Base-by-base conservation (phyloP, 1,140 invertebrate genomes). In the Colletes latitarsis region DNA sequence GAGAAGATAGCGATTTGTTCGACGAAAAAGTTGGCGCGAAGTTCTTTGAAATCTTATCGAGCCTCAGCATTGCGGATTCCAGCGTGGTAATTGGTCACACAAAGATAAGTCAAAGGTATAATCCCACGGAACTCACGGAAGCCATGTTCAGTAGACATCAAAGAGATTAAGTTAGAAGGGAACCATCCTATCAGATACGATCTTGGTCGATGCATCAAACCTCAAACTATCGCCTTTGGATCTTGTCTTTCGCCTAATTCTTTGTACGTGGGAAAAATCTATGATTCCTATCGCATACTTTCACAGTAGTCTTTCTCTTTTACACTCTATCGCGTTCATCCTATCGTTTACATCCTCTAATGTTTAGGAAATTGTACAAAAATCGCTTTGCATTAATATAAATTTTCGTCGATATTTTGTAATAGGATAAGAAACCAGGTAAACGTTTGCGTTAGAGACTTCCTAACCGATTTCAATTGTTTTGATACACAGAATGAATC, bases 91-190 rank as follows among this genome's bases (percentile, higher is more conserved):
- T 88, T 82, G 75, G 43, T 81, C 58, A 39, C 80, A 39, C 52
- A 30, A 49, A 63, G 64, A 68, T 78, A 63, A 63, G 19, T 62
- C 66, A 70, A 57, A 82, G 67, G 52, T 69, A 72, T 89, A 89
- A 90, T 82, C 84, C 80, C 62, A 55, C 60, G 21, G 70, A 82
- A 81, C 63, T 78, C 77, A 14, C 83, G 66, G 79, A 81, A 82
- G 69, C 68, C 66, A 57, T 74, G 78, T 81, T 80, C 82, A 62
- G 78, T 55, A 73, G 78, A 77, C 82, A 77, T 62, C 62, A 57
- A 69, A 74, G 70, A 89, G 88, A 89, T 89, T 89, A 89, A 53
- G 69, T 66, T 63, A 77, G 69, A 70, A 81, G 60, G 49, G 60
- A 82, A 77, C 9, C 75, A 70, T 77, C 85, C 84, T 66, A 86